A percentile compares a stretch with the other conserved stretches of the same genome.
These are phyloP conservation scores for Megalurothrips usitatus DNA, from an alignment of 2,888 invertebrate species.

Conservation along the genomic window DNA sequence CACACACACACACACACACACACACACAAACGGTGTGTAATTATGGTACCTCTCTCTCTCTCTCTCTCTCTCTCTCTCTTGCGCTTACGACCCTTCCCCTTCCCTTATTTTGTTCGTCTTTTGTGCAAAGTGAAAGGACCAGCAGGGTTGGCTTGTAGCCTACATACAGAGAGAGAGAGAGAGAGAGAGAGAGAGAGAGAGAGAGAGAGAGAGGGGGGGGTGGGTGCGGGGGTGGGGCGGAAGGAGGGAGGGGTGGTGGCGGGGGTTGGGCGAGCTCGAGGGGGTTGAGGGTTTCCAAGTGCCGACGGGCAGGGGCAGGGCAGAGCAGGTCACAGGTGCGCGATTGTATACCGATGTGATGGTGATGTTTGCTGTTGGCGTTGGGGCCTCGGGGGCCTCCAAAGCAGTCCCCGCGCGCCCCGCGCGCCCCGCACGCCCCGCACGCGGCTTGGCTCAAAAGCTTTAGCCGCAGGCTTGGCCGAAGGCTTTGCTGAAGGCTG, in stretches of 20 bases:
- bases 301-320: not conserved
- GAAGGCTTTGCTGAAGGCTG: no score
- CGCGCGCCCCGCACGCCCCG: not conserved
- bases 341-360: slow-evolving; percentile 1
- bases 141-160: not conserved
- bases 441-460: no score
- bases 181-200: not conserved
- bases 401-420: not conserved
- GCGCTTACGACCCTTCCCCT: not conserved
- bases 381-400: not conserved
- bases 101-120: not conserved
- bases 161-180: not conserved
- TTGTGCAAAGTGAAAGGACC: not conserved
- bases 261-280: no score
- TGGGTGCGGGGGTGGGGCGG: not conserved
- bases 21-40: no score
- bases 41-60: not conserved
- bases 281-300: no score
- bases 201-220: not conserved
- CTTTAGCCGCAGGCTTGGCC: no score
- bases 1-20: no score
- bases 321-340: not conserved
- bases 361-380: slow-evolving; percentile 7
- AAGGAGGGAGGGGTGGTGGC: not conserved
- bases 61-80: not conserved